Conservation (phyloP, 2,113 vertebrate species). For the Nothoprocta pentlandii region DNA sequence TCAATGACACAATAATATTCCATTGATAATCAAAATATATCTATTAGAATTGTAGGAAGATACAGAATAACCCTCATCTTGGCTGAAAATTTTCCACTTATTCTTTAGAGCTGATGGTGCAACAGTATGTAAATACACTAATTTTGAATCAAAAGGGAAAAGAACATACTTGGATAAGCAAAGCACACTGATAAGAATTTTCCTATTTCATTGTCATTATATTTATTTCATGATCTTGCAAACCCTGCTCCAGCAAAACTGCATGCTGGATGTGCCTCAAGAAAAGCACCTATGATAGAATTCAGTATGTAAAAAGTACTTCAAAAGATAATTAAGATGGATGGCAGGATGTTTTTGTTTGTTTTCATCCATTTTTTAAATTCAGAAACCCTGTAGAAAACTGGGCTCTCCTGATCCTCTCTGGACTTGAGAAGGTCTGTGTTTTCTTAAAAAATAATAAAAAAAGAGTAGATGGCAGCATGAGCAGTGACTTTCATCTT, state of each 20-base stretch:
- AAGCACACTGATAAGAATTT: background rate
- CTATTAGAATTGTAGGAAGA: background rate
- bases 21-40: background rate
- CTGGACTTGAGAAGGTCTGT: background rate
- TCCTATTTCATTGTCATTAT: background rate
- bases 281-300: background rate
- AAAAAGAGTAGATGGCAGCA: background rate
- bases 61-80: background rate
- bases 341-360: fast-evolving
- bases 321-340: background rate
- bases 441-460: background rate
- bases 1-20: background rate
- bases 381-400: background rate
- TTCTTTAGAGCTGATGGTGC: background rate
- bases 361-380: background rate
- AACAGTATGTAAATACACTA: background rate
- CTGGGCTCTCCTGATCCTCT: background rate
- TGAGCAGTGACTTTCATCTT: background rate
- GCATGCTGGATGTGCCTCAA: background rate
- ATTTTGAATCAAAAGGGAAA: background rate
- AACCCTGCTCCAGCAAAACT: background rate
- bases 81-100: background rate
- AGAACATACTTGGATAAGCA: background rate
- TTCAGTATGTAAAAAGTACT: background rate
- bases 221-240: background rate